A percentile compares a stretch with the other conserved stretches of the same genome.
These are phyloP conservation scores for Blera fallax DNA, from an alignment of 2,888 invertebrate species.

Conservation along the genomic window DNA sequence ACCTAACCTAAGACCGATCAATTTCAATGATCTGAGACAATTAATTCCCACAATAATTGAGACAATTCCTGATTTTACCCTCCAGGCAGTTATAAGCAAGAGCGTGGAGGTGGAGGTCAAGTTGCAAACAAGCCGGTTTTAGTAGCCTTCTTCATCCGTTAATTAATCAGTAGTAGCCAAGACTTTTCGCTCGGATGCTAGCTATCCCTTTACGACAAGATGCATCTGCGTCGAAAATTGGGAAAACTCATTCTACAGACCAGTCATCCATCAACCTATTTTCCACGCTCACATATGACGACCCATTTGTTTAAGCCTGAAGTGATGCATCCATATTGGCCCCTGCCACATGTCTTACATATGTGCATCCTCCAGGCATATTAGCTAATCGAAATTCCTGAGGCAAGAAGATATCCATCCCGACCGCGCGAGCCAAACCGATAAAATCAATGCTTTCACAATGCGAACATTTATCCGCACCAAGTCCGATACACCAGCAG, in stretches of 20 bases:
- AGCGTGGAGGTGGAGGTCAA: too few relatives aligned
- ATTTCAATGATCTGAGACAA: too few relatives aligned
- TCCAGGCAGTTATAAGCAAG: too few relatives aligned
- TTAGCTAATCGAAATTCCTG: slow-evolving; percentile 46
- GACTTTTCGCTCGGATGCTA: too few relatives aligned
- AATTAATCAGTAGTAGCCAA: too few relatives aligned
- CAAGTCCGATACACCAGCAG: slow-evolving; percentile 7
- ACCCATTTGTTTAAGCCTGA: slow-evolving; percentile 4
- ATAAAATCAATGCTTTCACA: slow-evolving; percentile 70
- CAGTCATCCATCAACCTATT: neutral
- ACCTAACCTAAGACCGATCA: too few relatives aligned
- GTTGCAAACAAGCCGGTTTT: too few relatives aligned
- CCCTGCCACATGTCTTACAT: neutral
- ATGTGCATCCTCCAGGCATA: neutral
- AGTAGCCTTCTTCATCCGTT: too few relatives aligned
- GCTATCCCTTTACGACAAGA: too few relatives aligned
- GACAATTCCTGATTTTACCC: too few relatives aligned
- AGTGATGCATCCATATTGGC: slow-evolving; percentile 8
- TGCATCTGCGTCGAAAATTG: neutral
- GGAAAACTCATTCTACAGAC: neutral
- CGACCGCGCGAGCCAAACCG: slow-evolving; percentile 38
- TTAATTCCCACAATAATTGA: too few relatives aligned
- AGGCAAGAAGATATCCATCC: slow-evolving; percentile 45
- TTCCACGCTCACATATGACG: neutral
- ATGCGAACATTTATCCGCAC: slow-evolving; percentile 47